Conservation (phyloP, 1,140 invertebrate species). For the Eufriesea mexicana region DNA sequence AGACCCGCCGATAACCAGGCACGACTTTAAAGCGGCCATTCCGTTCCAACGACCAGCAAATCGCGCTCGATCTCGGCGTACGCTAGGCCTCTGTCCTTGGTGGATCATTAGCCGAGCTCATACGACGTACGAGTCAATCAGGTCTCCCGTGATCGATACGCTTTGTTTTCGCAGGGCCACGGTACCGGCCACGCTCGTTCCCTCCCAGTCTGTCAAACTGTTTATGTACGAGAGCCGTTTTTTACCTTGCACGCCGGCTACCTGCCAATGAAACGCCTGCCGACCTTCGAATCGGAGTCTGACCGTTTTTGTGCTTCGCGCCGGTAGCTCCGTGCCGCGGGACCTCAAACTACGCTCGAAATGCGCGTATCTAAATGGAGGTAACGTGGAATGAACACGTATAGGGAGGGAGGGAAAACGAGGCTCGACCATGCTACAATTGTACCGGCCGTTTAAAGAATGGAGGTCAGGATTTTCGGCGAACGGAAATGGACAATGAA, state of each 20-base stretch:
- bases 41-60: constrained; percentile 10
- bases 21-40: too few species aligned
- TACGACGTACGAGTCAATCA: constrained; percentile 33
- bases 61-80: neutral
- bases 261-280: constrained; percentile 74
- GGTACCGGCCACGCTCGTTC: neutral
- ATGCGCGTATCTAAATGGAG: constrained; percentile 56
- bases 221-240: constrained; percentile 31
- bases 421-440: neutral
- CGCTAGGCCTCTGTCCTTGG: constrained; percentile 16
- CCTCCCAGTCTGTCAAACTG: constrained; percentile 24
- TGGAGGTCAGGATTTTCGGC: neutral
- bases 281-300: constrained; percentile 78
- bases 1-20: too few species aligned
- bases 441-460: neutral
- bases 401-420: constrained; percentile 21
- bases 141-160: constrained; percentile 41
- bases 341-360: constrained; percentile 33
- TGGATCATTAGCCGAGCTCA: constrained; percentile 18
- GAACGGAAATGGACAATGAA: neutral
- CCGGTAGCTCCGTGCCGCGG: constrained; percentile 49
- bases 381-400: constrained; percentile 33
- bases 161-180: constrained; percentile 53
- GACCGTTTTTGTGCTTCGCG: constrained; percentile 74
- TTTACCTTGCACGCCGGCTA: constrained; percentile 57